A percentile compares a stretch with the other conserved stretches of the same genome.
Evolutionary conservation across 2,888 invertebrate genomes (phyloP).

Genomic region (Apodemia zela): DNA sequence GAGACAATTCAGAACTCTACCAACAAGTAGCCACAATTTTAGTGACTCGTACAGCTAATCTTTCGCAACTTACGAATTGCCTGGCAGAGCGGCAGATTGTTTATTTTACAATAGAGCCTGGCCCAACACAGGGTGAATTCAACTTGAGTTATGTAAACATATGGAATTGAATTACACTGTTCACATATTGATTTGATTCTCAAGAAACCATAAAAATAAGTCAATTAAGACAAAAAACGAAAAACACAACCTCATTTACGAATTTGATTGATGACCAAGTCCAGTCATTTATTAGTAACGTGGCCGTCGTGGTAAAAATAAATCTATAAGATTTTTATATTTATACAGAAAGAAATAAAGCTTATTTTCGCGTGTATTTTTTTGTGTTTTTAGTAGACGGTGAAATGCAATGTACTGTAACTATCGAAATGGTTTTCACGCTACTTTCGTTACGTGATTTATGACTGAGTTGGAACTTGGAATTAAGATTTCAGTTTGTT

Average conservation of each 20-base stretch:
- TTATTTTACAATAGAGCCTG: too few relatives aligned
- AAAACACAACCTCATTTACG: neutral
- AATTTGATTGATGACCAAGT: conserved; percentile 8
- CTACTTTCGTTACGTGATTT: conserved; percentile 14
- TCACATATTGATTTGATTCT: conserved; percentile 24
- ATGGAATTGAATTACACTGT: neutral
- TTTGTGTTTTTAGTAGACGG: neutral
- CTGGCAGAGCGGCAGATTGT: too few relatives aligned
- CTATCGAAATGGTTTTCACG: conserved; percentile 16
- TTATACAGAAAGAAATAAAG: neutral
- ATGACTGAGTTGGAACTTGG: conserved; percentile 7
- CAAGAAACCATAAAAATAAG: conserved; percentile 4
- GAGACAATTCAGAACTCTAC: too few relatives aligned
- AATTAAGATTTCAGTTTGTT: conserved; percentile 5
- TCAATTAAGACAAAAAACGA: conserved; percentile 2
- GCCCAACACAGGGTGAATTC: too few relatives aligned
- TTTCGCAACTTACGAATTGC: too few relatives aligned
- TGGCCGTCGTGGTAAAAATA: neutral
- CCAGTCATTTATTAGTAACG: neutral
- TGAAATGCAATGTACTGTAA: conserved; percentile 15
- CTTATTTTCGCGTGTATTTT: neutral
- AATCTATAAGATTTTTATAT: neutral
- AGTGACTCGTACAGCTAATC: too few relatives aligned
- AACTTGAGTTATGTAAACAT: too few relatives aligned
- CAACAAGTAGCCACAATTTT: too few relatives aligned